phyloP scores from a whole-genome alignment of 2,797 vertebrate species.

The Gallinago nigripennis region DNA sequence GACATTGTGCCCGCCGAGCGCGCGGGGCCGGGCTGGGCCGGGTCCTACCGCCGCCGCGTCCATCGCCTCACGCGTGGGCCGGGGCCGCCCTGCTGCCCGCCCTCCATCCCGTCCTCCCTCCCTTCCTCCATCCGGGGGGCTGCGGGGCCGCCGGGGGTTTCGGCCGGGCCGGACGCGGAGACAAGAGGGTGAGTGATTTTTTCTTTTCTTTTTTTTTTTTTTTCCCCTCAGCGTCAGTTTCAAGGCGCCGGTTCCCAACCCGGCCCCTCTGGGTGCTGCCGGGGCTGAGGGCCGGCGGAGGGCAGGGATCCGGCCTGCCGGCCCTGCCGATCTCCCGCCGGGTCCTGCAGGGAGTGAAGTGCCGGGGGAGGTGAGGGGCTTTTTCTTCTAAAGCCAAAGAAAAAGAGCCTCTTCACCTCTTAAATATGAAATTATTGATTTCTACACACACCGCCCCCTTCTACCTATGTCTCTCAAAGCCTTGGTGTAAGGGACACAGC shows the following conservation, averaged over 20 bases:
- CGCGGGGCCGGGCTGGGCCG: background rate
- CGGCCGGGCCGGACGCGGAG: background rate
- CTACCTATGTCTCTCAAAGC: accelerated
- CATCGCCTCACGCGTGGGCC: background rate
- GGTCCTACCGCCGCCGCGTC: background rate
- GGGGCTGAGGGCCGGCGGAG: background rate
- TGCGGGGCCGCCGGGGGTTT: background rate
- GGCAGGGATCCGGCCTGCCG: background rate
- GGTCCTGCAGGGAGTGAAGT: background rate
- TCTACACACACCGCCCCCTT: accelerated
- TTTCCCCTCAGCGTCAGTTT: accelerated
- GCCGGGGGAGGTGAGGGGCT: background rate
- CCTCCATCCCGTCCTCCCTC: background rate
- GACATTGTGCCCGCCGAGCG: background rate
- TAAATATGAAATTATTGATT: background rate
- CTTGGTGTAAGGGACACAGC: background rate
- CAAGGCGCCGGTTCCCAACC: accelerated
- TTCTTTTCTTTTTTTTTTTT: no score
- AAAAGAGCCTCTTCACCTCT: accelerated
- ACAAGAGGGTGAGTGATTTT: background rate
- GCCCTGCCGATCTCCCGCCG: background rate
- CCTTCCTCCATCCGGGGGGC: background rate
- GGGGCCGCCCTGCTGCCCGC: background rate
- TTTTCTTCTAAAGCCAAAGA: background rate
- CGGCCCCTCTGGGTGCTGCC: background rate